Percentiles rank a stretch among this genome's conserved stretches.
phyloP scores from a whole-genome alignment of 2,888 invertebrate species.

The Priocnemis perturbator region DNA sequence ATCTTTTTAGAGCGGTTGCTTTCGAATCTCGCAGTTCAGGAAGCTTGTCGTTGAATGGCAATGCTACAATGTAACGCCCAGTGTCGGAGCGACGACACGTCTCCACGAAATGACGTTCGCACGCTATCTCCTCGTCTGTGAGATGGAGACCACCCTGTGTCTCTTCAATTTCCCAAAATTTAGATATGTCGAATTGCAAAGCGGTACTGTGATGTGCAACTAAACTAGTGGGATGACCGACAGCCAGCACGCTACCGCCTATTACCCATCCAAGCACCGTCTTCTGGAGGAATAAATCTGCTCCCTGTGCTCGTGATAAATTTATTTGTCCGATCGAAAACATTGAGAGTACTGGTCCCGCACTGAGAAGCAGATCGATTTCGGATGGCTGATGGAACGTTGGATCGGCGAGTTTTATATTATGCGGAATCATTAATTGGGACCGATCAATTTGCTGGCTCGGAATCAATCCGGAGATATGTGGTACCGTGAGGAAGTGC shows the following conservation, averaged over 20 bases:
- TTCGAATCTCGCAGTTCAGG: conserved; percentile 31
- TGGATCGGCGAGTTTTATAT: conserved; percentile 41
- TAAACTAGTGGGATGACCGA: background rate
- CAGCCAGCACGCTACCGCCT: background rate
- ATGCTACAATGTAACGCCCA: too few relatives aligned
- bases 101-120: conserved; percentile 28
- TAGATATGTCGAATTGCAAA: too few relatives aligned
- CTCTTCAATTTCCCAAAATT: conserved; percentile 34
- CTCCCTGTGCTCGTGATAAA: conserved; percentile 3
- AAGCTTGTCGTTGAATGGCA: conserved; percentile 18
- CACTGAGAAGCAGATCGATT: conserved; percentile 23
- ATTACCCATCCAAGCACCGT: conserved; percentile 4
- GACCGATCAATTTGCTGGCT: background rate
- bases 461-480: conserved; percentile 12
- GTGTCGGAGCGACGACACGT: conserved; percentile 15
- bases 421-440: background rate
- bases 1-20: conserved; percentile 23
- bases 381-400: conserved; percentile 14
- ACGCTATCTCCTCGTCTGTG: conserved; percentile 21
- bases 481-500: conserved; percentile 5
- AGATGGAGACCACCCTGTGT: conserved; percentile 1
- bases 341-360: conserved; percentile 29
- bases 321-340: conserved; percentile 34
- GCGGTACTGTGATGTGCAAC: too few relatives aligned
- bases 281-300: conserved; percentile 6